A percentile compares a stretch with the other conserved stretches of the same genome.
phyloP scores from a whole-genome alignment of 2,888 invertebrate genomes.

The Cenopis cana region DNA sequence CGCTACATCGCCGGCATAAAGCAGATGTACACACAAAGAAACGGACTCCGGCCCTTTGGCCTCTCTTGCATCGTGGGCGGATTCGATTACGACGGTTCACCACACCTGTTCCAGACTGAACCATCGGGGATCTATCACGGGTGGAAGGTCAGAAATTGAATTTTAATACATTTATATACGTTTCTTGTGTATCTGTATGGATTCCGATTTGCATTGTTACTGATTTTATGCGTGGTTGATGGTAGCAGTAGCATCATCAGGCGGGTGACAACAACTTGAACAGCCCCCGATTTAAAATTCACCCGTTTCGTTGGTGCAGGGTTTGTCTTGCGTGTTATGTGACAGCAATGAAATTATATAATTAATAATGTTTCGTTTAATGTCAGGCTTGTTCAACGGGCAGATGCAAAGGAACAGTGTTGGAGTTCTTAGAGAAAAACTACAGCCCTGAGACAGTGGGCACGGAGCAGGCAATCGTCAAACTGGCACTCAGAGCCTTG shows the following conservation, averaged over 20 bases:
- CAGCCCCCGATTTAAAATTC: no score
- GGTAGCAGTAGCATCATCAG: no score
- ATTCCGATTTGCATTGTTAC: no score
- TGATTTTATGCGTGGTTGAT: no score
- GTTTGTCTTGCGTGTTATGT: no score
- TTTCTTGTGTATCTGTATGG: no score
- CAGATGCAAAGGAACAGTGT: slow-evolving; percentile 95
- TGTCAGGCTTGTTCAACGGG: slow-evolving; percentile 96
- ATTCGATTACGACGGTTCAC: slow-evolving; percentile 96
- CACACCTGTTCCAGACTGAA: slow-evolving; percentile 98
- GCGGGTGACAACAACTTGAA: no score
- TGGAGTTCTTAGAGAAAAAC: slow-evolving; percentile 97
- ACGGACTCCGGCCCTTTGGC: slow-evolving; percentile 98
- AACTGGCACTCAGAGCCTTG: slow-evolving; percentile 94
- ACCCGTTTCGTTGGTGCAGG: no score
- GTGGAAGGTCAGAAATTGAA: slow-evolving; percentile 87
- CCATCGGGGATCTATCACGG: slow-evolving; percentile 98
- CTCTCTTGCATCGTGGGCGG: slow-evolving; percentile 98
- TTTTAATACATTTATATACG: no score
- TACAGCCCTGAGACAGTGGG: slow-evolving; percentile 91
- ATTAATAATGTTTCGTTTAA: not conserved
- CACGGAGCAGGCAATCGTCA: slow-evolving; percentile 91
- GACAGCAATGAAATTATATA: no score
- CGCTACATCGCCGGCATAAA: slow-evolving; percentile 88
- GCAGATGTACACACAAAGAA: slow-evolving; percentile 98